A percentile compares a stretch with the other conserved stretches of the same genome.
Evolutionary conservation across 2,113 vertebrate genomes (phyloP).

Genomic region (Arizona elegans): DNA sequence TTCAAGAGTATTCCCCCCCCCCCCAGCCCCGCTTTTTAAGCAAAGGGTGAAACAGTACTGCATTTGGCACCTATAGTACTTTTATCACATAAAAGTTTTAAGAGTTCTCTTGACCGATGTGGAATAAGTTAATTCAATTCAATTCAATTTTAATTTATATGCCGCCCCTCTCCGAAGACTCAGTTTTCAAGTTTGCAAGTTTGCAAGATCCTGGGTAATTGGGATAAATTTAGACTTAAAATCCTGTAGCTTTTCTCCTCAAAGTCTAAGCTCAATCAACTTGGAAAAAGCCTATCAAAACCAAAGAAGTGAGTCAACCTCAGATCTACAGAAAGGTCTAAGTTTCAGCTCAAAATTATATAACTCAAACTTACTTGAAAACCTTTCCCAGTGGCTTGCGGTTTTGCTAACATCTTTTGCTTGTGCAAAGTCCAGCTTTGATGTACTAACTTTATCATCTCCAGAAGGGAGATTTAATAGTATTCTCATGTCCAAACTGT

Average conservation of each 20-base stretch:
- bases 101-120: neutral
- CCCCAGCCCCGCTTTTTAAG: neutral
- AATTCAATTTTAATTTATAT: too few species aligned
- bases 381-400: neutral
- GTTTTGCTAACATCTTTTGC: neutral
- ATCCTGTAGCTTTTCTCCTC: neutral
- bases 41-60: neutral
- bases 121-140: neutral
- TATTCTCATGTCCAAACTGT: neutral
- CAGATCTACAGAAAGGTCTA: neutral
- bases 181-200: neutral
- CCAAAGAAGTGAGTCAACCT: neutral
- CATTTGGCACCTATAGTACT: neutral
- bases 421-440: neutral
- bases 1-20: neutral
- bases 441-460: neutral
- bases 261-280: neutral
- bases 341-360: neutral
- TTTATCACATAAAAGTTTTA: neutral
- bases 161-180: too few species aligned
- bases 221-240: neutral
- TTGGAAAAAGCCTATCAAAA: neutral
- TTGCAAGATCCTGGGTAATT: neutral
- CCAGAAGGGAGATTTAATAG: neutral
- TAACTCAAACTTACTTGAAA: neutral